phyloP scores from a whole-genome alignment of 2,888 invertebrate genomes.

The Rhaphigaster nebulosa region DNA sequence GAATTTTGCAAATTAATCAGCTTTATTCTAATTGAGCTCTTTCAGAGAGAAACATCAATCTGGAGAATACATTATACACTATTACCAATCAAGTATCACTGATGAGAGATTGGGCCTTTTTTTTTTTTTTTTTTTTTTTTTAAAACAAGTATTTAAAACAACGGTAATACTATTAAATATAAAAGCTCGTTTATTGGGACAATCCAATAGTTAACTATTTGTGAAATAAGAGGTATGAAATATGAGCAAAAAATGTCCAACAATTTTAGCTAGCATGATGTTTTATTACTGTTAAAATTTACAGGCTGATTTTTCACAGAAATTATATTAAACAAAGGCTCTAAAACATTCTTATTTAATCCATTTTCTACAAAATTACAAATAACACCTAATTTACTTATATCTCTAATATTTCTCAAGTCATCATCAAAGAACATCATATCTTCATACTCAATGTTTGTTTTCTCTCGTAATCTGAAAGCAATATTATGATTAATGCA shows the following conservation, averaged over 20 bases:
- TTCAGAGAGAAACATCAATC: background rate
- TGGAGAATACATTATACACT: background rate
- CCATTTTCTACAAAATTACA: constrained; percentile 73
- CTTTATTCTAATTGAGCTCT: background rate
- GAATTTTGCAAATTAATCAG: background rate
- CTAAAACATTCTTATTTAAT: constrained; percentile 66
- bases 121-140: too few species aligned
- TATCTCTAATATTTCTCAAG: constrained; percentile 73
- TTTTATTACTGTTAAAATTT: background rate
- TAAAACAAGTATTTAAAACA: background rate
- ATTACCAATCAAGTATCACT: background rate
- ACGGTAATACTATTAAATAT: background rate
- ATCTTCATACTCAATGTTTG: constrained; percentile 71
- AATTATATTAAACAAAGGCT: background rate
- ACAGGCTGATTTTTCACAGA: background rate
- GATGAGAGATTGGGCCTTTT: background rate
- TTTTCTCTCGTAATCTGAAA: constrained; percentile 73
- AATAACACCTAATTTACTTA: constrained; percentile 71
- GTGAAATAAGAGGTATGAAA: too few species aligned
- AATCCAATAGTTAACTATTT: background rate
- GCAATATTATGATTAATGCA: constrained; percentile 29
- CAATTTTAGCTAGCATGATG: background rate
- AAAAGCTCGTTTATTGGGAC: background rate
- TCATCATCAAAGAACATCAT: constrained; percentile 80
- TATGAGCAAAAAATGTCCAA: background rate